These are phyloP conservation scores for Phylloscopus trochilus DNA, from an alignment of 2,113 vertebrate genomes.

Conservation along the genomic window DNA sequence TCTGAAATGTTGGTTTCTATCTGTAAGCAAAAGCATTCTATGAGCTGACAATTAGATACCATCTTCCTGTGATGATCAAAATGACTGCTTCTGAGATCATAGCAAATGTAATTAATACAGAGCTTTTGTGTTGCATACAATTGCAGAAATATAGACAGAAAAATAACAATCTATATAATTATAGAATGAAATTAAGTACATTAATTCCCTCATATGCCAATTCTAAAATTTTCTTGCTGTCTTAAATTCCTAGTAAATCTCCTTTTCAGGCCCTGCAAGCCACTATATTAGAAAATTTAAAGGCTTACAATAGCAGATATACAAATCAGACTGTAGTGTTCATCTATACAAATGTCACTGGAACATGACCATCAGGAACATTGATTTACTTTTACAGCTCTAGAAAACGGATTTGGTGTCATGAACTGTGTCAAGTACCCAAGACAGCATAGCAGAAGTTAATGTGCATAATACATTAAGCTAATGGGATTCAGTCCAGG, in stretches of 20 bases:
- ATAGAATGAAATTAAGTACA: not conserved
- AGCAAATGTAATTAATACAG: not conserved
- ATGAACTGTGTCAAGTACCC: not conserved
- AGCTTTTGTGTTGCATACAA: not conserved
- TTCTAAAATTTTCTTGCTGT: not conserved
- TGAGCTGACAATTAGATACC: not conserved
- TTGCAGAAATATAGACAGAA: not conserved
- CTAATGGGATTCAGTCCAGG: slow-evolving; percentile 22
- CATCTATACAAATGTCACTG: not conserved
- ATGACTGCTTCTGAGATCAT: not conserved
- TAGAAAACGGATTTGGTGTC: not conserved
- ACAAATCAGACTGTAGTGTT: not conserved
- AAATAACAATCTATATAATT: not conserved
- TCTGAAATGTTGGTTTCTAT: not conserved
- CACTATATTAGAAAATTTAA: not conserved
- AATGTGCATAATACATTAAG: not conserved
- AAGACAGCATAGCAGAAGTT: not conserved
- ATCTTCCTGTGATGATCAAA: not conserved
- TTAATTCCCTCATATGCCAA: not conserved
- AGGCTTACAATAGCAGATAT: not conserved
- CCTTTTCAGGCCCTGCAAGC: not conserved
- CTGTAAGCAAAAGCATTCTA: not conserved
- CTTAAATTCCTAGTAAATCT: not conserved
- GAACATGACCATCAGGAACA: not conserved
- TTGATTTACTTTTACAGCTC: not conserved